Conservation (phyloP, 2,113 vertebrate genomes). For the Murina feae region DNA sequence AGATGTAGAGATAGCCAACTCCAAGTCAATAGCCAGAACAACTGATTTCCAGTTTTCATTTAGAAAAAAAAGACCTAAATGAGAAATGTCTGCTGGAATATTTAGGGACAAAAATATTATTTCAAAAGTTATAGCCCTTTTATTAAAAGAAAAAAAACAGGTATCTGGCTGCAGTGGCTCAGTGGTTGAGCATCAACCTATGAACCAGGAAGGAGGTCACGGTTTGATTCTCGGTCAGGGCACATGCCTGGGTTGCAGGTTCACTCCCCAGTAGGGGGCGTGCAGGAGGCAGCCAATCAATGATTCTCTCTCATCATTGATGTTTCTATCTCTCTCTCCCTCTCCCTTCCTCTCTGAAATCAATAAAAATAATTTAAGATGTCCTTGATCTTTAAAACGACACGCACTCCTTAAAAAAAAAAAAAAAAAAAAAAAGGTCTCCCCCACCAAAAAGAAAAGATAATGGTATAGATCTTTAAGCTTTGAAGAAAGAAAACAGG, state of each 20-base stretch:
- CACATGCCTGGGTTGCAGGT: no score
- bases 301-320: no score
- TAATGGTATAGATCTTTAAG: not conserved
- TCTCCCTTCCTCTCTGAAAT: no score
- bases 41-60: not conserved
- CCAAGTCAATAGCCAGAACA: not conserved
- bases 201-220: no score
- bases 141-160: not conserved
- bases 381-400: no score
- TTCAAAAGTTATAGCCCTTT: conserved; percentile 1
- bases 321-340: no score
- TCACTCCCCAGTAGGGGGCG: no score
- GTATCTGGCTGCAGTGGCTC: no score
- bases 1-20: not conserved
- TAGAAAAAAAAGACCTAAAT: not conserved
- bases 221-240: no score
- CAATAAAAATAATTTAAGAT: no score
- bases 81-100: not conserved
- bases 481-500: not conserved
- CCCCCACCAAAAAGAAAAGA: not conserved
- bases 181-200: no score
- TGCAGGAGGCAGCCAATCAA: no score
- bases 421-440: not conserved
- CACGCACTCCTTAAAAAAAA: not conserved
- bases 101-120: not conserved